phyloP scores from a whole-genome alignment of 2,888 invertebrate species.

The Adelognathus sp. region DNA sequence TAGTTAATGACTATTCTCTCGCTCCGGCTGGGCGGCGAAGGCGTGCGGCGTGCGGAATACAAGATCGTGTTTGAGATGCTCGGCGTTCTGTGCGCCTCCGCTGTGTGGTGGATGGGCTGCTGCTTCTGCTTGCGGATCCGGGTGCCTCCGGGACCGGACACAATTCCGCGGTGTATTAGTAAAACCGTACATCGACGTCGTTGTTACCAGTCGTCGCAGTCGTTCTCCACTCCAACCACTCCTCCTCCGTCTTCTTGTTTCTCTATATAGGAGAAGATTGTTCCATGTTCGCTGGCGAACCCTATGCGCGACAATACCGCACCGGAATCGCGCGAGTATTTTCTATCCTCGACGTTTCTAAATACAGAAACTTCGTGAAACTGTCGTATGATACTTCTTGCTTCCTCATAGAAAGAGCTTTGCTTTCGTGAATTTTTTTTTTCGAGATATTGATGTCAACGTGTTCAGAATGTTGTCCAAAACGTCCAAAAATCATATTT shows the following conservation, averaged over 20 bases:
- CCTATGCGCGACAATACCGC: conserved; percentile 36
- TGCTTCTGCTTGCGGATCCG: conserved; percentile 65
- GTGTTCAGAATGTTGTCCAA: too few relatives aligned
- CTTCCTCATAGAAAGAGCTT: too few relatives aligned
- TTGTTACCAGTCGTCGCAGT: conserved; percentile 50
- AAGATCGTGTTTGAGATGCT: conserved; percentile 81
- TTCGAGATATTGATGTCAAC: too few relatives aligned
- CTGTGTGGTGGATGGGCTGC: conserved; percentile 61
- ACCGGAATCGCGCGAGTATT: conserved; percentile 51
- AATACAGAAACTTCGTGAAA: conserved; percentile 39
- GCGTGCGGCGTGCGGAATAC: conserved; percentile 76
- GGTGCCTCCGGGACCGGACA: conserved; percentile 63
- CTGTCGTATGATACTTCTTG: conserved; percentile 61
- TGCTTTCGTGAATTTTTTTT: too few relatives aligned
- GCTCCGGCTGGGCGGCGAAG: conserved; percentile 68
- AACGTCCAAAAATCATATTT: too few relatives aligned
- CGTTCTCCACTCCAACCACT: conserved; percentile 48
- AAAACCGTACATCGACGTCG: conserved; percentile 57
- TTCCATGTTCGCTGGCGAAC: conserved; percentile 43
- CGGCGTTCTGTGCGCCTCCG: conserved; percentile 68
- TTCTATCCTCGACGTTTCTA: conserved; percentile 41
- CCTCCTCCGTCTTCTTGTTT: not conserved
- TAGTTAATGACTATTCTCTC: conserved; percentile 81
- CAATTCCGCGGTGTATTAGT: conserved; percentile 60
- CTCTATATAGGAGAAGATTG: conserved; percentile 71